Evolutionary conservation across 2,888 invertebrate species (phyloP).

Genomic region (Meta bourneti): DNA sequence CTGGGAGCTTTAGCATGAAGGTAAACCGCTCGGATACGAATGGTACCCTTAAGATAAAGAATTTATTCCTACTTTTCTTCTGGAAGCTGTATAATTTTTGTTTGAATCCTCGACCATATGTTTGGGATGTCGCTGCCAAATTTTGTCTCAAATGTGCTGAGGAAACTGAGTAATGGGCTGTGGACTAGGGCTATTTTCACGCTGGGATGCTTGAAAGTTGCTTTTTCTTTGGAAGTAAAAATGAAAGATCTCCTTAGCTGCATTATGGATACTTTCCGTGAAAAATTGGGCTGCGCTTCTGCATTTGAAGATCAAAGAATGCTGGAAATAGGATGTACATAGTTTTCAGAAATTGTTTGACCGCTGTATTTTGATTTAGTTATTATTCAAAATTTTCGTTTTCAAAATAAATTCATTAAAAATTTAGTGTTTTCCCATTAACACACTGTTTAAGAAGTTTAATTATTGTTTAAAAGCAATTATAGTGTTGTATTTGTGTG

Average conservation of each 20-base stretch:
- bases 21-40: conserved; percentile 47
- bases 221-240: not conserved
- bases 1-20: conserved; percentile 13
- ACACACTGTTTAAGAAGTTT: too few species aligned
- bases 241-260: not conserved
- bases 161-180: not conserved
- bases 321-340: not conserved
- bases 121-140: conserved; percentile 34
- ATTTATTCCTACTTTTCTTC: conserved; percentile 47
- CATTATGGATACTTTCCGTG: not conserved
- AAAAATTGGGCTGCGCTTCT: not conserved
- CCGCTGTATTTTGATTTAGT: too few species aligned
- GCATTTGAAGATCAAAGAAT: not conserved
- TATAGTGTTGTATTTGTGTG: too few species aligned
- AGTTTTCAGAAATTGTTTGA: not conserved
- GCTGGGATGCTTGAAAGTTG: not conserved
- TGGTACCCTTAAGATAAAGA: conserved; percentile 54
- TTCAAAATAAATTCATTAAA: too few species aligned
- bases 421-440: too few species aligned
- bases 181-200: not conserved
- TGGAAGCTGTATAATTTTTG: conserved; percentile 45
- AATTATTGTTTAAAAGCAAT: too few species aligned
- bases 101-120: conserved; percentile 19
- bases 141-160: not conserved
- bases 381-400: too few species aligned